phyloP scores from a whole-genome alignment of 2,888 invertebrate genomes.

The Trichogramma dendrolimi region DNA sequence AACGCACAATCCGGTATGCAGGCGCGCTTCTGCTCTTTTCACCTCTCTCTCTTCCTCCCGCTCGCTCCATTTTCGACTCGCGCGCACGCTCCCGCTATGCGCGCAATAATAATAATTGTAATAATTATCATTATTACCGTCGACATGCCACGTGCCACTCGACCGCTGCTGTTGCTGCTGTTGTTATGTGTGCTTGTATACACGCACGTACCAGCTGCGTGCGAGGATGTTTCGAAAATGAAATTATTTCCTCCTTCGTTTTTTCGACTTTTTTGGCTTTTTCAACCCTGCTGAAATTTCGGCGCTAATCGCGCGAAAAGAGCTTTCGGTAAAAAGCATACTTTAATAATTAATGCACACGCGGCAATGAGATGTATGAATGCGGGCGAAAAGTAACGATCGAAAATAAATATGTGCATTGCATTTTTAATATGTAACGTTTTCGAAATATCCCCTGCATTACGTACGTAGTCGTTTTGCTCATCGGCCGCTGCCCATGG shows the following conservation, averaged over 20 bases:
- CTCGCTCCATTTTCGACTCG: constrained; percentile 37
- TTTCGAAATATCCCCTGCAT: constrained; percentile 9
- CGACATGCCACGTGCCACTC: no score
- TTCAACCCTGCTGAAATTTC: no score
- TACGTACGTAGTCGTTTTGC: constrained; percentile 5
- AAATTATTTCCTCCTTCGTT: not conserved
- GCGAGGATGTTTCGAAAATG: not conserved
- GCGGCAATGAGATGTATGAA: no score
- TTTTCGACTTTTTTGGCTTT: no score
- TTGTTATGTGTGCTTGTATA: not conserved
- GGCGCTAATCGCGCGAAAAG: no score
- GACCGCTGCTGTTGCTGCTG: not conserved
- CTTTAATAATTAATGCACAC: no score
- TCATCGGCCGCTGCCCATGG: not conserved
- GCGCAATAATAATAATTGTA: no score
- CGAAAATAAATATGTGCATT: not conserved
- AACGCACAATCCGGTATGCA: constrained; percentile 41
- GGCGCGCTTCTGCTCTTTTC: constrained; percentile 19
- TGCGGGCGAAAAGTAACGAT: not conserved
- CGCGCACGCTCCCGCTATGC: constrained; percentile 11
- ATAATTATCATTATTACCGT: no score
- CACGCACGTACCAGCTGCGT: not conserved
- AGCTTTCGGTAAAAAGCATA: no score
- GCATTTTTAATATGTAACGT: constrained; percentile 13
- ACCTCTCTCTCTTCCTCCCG: constrained; percentile 3